phyloP scores from a whole-genome alignment of 2,888 invertebrate species.

The Harpalus rufipes region DNA sequence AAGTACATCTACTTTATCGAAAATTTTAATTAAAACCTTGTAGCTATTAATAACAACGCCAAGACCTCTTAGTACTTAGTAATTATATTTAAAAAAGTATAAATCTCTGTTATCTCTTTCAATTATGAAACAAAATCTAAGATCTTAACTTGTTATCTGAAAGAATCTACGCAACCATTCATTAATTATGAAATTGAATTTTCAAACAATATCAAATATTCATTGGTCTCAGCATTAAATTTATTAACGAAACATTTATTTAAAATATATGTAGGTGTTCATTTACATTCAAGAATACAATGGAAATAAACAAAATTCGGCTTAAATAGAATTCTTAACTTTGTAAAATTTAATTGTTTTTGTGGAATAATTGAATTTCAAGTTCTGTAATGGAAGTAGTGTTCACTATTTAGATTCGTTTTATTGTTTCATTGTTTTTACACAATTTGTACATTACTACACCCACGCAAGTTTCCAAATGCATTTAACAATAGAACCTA shows the following conservation, averaged over 20 bases:
- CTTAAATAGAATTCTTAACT: conserved; percentile 34
- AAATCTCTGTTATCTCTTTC: conserved; percentile 13
- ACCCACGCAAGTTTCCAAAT: neutral
- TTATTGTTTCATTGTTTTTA: neutral
- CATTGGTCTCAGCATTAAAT: conserved; percentile 11
- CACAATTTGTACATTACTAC: neutral
- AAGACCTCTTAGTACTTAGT: conserved; percentile 9
- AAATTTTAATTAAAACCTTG: conserved; percentile 15
- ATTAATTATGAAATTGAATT: conserved; percentile 33
- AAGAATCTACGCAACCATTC: conserved; percentile 10
- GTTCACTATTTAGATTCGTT: neutral
- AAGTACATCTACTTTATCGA: neutral
- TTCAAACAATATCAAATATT: conserved; percentile 20
- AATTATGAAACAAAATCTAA: conserved; percentile 20
- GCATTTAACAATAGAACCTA: neutral
- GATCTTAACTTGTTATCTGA: neutral
- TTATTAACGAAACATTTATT: conserved; percentile 24
- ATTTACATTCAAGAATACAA: neutral
- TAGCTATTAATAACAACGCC: conserved; percentile 5
- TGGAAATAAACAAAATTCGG: conserved; percentile 14
- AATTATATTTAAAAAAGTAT: conserved; percentile 13
- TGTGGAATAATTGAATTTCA: conserved; percentile 39
- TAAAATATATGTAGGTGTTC: too few relatives aligned
- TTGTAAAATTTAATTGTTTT: conserved; percentile 28
- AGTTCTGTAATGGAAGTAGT: conserved; percentile 19